These are phyloP conservation scores for Tetragonula clypearis DNA, from an alignment of 1,140 invertebrate genomes.

Conservation along the genomic window DNA sequence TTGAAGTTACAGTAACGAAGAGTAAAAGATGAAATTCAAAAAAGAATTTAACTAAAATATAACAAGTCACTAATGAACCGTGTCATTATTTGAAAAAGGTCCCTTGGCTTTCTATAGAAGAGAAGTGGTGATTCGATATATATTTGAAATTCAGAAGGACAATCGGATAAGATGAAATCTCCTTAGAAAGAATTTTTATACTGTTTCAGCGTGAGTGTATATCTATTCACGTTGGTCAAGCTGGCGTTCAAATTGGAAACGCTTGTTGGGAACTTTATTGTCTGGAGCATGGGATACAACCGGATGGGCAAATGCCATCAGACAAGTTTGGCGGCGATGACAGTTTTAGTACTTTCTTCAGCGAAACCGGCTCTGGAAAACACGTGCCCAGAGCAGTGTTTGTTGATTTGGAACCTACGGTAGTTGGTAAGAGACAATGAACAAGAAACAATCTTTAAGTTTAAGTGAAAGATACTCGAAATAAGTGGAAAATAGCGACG, in stretches of 20 bases:
- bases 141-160: neutral
- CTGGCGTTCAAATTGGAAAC: slow-evolving; percentile 89
- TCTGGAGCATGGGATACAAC: slow-evolving; percentile 94
- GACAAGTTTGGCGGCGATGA: slow-evolving; percentile 76
- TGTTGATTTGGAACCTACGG: slow-evolving; percentile 64
- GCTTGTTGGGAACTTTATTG: slow-evolving; percentile 92
- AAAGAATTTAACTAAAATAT: neutral
- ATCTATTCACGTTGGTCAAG: slow-evolving; percentile 89
- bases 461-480: neutral
- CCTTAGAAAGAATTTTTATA: neutral
- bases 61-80: neutral
- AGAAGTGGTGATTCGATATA: neutral
- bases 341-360: slow-evolving; percentile 84
- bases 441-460: neutral
- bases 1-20: slow-evolving; percentile 14
- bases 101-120: neutral
- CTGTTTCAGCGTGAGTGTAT: slow-evolving; percentile 81
- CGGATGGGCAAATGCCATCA: slow-evolving; percentile 86
- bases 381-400: slow-evolving; percentile 63
- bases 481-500: neutral
- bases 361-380: slow-evolving; percentile 79
- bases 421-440: slow-evolving; percentile 65
- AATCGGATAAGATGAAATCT: neutral
- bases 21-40: neutral
- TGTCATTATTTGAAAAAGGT: neutral